Evolutionary conservation across 2,797 vertebrate genomes (phyloP).

Genomic region (Spinus olivaceus): DNA sequence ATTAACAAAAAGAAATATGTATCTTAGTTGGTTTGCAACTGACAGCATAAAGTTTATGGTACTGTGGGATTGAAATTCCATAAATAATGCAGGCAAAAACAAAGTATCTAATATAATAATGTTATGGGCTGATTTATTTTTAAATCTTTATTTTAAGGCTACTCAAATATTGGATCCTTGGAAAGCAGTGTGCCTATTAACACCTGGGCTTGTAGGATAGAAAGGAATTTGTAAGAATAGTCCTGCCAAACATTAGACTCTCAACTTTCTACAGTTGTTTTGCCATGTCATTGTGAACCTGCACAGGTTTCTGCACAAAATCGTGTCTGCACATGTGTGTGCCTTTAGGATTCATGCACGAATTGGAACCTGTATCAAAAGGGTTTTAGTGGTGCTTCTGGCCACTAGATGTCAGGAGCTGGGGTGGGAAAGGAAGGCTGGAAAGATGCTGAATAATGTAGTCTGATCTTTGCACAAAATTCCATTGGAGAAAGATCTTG

Average conservation of each 20-base stretch:
- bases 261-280: slow-evolving; percentile 45
- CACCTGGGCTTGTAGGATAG: slow-evolving; percentile 55
- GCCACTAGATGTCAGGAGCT: slow-evolving; percentile 41
- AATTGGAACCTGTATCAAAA: slow-evolving; percentile 30
- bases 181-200: slow-evolving; percentile 60
- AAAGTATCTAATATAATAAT: slow-evolving; percentile 60
- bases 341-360: slow-evolving; percentile 65
- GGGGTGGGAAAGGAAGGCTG: neutral
- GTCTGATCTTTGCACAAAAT: slow-evolving; percentile 67
- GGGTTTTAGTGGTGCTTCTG: slow-evolving; percentile 49
- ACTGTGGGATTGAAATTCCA: slow-evolving; percentile 61
- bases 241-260: slow-evolving; percentile 35
- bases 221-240: slow-evolving; percentile 54
- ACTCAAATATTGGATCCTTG: slow-evolving; percentile 56
- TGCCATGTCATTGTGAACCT: slow-evolving; percentile 56
- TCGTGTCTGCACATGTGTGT: slow-evolving; percentile 51
- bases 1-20: slow-evolving; percentile 93
- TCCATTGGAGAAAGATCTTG: slow-evolving; percentile 49
- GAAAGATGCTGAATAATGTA: neutral
- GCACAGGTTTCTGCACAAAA: slow-evolving; percentile 62
- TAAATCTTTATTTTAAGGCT: slow-evolving; percentile 64
- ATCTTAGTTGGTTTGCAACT: slow-evolving; percentile 68
- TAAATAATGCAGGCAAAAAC: slow-evolving; percentile 61
- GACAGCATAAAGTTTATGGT: slow-evolving; percentile 54
- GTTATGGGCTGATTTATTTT: slow-evolving; percentile 64